phyloP scores from a whole-genome alignment of 1,140 invertebrate species.

The Drosophila varians region DNA sequence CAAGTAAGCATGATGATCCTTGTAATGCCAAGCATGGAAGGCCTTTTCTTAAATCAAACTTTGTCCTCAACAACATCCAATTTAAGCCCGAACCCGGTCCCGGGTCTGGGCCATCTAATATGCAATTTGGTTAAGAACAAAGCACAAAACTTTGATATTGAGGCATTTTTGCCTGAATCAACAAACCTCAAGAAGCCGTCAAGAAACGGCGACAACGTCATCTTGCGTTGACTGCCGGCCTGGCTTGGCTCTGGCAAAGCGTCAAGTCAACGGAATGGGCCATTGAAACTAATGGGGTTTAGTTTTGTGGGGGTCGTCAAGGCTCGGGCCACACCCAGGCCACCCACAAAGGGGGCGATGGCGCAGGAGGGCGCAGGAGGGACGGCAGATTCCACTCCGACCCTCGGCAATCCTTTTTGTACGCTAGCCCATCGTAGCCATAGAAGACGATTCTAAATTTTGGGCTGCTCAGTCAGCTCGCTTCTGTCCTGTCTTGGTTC shows the following conservation, averaged over 20 bases:
- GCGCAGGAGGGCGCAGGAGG: too few species aligned
- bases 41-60: conserved; percentile 17
- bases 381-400: neutral
- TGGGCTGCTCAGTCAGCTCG: conserved; percentile 45
- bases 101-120: conserved; percentile 26
- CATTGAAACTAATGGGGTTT: conserved; percentile 72
- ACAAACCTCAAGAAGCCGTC: conserved; percentile 50
- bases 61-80: conserved; percentile 22
- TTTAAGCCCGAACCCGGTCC: conserved; percentile 19
- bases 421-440: conserved; percentile 40
- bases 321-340: conserved; percentile 44
- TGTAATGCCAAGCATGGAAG: conserved; percentile 3
- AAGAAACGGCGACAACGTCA: conserved; percentile 44
- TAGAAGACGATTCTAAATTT: conserved; percentile 78
- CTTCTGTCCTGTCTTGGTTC: conserved; percentile 17
- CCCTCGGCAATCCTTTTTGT: conserved; percentile 66
- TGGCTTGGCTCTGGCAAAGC: conserved; percentile 20
- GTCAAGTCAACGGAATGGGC: conserved; percentile 66
- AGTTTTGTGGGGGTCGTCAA: conserved; percentile 17
- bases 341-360: conserved; percentile 6
- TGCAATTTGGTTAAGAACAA: conserved; percentile 45
- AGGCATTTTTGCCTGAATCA: conserved; percentile 43
- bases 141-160: conserved; percentile 47
- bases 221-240: conserved; percentile 51
- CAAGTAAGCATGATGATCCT: conserved; percentile 1